Evolutionary conservation across 2,888 invertebrate species (phyloP).

Genomic region (Cephus spinipes): DNA sequence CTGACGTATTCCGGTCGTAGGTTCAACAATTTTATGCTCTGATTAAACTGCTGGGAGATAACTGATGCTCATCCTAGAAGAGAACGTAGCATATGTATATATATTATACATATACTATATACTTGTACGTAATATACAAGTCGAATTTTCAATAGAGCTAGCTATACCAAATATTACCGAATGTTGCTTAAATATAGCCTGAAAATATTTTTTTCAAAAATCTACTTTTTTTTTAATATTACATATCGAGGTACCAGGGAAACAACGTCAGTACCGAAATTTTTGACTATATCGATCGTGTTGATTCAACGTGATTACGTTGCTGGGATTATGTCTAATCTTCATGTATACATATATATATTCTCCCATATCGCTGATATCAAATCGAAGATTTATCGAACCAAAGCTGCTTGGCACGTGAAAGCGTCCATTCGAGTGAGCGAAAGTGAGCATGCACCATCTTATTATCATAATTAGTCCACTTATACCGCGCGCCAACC

Average conservation of each 20-base stretch:
- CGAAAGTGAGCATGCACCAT: conserved; percentile 22
- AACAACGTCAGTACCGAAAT: not conserved
- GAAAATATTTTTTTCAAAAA: not conserved
- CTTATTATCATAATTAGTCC: conserved; percentile 25
- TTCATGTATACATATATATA: not conserved
- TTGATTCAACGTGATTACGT: not conserved
- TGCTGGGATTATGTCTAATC: not conserved
- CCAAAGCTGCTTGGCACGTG: conserved; percentile 7
- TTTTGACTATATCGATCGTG: not conserved
- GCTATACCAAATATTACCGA: not conserved
- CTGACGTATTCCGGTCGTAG: not conserved
- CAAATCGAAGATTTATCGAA: conserved; percentile 15
- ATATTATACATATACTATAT: not conserved
- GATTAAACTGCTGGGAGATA: not conserved
- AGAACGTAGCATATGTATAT: not conserved
- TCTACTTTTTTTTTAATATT: not conserved
- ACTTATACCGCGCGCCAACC: conserved; percentile 3
- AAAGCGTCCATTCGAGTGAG: not conserved
- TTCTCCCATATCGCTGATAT: conserved; percentile 6
- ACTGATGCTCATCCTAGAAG: not conserved
- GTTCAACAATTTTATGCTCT: not conserved
- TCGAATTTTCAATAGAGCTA: not conserved
- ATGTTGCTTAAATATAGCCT: not conserved
- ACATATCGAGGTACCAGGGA: not conserved
- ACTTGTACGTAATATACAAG: not conserved